phyloP scores from a whole-genome alignment of 2,113 vertebrate species.

The Caranx melampygus region DNA sequence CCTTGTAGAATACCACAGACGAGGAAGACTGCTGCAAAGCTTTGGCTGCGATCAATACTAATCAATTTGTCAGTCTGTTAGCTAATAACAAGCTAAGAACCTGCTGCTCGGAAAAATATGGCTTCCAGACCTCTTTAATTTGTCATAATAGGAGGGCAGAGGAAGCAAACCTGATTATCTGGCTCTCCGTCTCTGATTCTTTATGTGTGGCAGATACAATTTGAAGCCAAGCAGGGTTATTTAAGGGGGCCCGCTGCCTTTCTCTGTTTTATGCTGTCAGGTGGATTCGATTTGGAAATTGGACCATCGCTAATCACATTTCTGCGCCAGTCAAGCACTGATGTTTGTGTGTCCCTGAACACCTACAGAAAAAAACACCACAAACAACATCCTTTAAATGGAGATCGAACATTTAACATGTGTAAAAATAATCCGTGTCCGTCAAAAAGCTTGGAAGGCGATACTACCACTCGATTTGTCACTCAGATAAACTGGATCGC shows the following conservation, averaged over 20 bases:
- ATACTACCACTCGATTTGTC: slow-evolving; percentile 14
- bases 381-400: slow-evolving; percentile 31
- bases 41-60: slow-evolving; percentile 82
- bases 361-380: slow-evolving; percentile 33
- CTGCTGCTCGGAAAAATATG: slow-evolving; percentile 78
- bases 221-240: slow-evolving; percentile 76
- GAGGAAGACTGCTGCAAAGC: slow-evolving; percentile 50
- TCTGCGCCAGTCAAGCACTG: slow-evolving; percentile 59
- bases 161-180: slow-evolving; percentile 83
- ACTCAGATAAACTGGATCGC: not conserved
- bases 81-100: slow-evolving; percentile 84
- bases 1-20: slow-evolving; percentile 65
- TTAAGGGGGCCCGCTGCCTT: slow-evolving; percentile 67
- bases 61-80: slow-evolving; percentile 87
- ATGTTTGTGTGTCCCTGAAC: slow-evolving; percentile 53
- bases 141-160: slow-evolving; percentile 84
- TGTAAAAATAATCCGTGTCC: slow-evolving; percentile 29
- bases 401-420: slow-evolving; percentile 6
- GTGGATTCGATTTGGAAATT: slow-evolving; percentile 81
- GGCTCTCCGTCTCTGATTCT: slow-evolving; percentile 73
- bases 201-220: slow-evolving; percentile 69
- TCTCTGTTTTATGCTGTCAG: slow-evolving; percentile 66
- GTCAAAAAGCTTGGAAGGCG: not conserved
- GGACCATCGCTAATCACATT: slow-evolving; percentile 74
- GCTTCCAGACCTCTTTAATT: slow-evolving; percentile 86